phyloP scores from a whole-genome alignment of 2,113 vertebrate genomes.

The Jacana jacana region DNA sequence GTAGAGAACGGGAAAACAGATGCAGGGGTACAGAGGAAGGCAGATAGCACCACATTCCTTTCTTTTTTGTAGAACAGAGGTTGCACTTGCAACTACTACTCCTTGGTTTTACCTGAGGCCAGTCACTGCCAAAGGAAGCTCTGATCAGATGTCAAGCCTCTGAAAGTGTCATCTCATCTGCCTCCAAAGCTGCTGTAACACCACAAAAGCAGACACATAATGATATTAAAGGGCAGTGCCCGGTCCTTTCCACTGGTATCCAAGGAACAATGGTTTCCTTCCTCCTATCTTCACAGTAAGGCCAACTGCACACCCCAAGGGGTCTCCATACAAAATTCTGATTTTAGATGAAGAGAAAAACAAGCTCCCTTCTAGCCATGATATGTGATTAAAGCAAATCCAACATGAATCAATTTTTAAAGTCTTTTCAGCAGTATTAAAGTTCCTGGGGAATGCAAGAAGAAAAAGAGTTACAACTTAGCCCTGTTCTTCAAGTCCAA shows the following conservation, averaged over 20 bases:
- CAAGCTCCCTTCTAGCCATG: background rate
- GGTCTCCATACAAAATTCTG: constrained; percentile 23
- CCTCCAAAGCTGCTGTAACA: background rate
- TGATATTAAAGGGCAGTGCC: background rate
- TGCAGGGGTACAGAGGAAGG: background rate
- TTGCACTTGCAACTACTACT: background rate
- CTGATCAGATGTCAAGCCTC: background rate
- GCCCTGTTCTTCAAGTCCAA: background rate
- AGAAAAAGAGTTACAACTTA: background rate
- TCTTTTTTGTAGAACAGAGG: background rate
- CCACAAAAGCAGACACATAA: background rate
- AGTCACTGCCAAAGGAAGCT: background rate
- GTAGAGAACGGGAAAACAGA: background rate
- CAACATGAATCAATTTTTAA: constrained; percentile 19
- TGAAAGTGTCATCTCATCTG: background rate
- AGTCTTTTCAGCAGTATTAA: background rate
- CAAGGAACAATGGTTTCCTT: background rate
- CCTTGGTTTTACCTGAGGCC: background rate
- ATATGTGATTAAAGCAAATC: constrained; percentile 17
- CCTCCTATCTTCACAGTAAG: background rate
- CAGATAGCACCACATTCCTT: background rate
- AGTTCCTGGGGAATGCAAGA: background rate
- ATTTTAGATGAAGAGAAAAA: constrained; percentile 24
- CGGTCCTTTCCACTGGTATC: background rate
- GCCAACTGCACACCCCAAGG: background rate